Evolutionary conservation across 2,888 invertebrate species (phyloP).

Genomic region (Lydus trimaculatus): DNA sequence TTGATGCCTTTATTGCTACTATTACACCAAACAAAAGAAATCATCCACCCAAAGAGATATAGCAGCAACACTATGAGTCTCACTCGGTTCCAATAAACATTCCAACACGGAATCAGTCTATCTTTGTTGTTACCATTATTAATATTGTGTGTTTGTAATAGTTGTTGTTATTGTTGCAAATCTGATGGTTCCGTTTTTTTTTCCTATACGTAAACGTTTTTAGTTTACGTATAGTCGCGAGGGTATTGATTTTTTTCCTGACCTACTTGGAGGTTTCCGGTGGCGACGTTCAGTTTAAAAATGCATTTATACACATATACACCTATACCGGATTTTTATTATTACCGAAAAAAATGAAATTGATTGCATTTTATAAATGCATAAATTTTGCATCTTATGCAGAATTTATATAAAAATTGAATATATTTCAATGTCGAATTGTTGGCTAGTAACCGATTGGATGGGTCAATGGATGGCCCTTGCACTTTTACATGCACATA

Average conservation of each 20-base stretch:
- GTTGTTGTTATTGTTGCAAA: conserved; percentile 23
- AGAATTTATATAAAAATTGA: background rate
- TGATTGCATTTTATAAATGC: background rate
- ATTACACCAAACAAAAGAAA: conserved; percentile 54
- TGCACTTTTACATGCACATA: conserved; percentile 1
- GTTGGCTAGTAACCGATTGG: conserved; percentile 20
- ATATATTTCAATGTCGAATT: conserved; percentile 20
- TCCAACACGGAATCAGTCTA: conserved; percentile 49
- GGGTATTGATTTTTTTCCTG: conserved; percentile 45
- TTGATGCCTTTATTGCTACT: conserved; percentile 58
- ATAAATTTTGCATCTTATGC: background rate
- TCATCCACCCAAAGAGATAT: conserved; percentile 34
- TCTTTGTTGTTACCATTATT: conserved; percentile 42
- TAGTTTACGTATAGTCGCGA: conserved; percentile 17
- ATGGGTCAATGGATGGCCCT: conserved; percentile 8
- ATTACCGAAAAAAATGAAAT: background rate
- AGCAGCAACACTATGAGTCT: conserved; percentile 23
- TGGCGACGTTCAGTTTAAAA: background rate
- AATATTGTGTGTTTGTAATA: conserved; percentile 34
- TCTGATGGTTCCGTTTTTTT: conserved; percentile 24
- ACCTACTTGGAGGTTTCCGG: conserved; percentile 28
- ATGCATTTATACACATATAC: background rate
- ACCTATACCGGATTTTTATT: background rate
- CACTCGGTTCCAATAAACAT: conserved; percentile 51
- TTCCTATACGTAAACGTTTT: conserved; percentile 14